Percentiles rank a stretch among this genome's conserved stretches.
These are phyloP conservation scores for Cheilosia pagana DNA, from an alignment of 2,888 invertebrate species.

Conservation along the genomic window DNA sequence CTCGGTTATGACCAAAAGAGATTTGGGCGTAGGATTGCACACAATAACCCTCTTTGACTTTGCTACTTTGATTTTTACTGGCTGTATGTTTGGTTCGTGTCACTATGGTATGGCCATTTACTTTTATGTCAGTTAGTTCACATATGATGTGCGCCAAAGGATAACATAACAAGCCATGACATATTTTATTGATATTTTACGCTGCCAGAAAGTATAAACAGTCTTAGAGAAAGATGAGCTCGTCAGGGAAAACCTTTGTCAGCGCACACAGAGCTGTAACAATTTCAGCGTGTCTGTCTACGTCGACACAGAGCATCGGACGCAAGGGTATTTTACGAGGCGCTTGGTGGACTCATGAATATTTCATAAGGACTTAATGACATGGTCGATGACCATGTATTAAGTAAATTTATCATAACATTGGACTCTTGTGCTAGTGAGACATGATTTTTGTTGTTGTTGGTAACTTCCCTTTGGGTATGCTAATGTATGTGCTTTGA, in stretches of 20 bases:
- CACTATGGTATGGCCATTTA: constrained; percentile 7
- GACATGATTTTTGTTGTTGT: constrained; percentile 23
- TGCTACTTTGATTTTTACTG: constrained; percentile 41
- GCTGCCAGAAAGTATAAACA: constrained; percentile 56
- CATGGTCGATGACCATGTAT: constrained; percentile 72
- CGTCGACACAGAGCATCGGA: background rate
- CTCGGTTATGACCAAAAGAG: constrained; percentile 10
- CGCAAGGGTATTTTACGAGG: constrained; percentile 45
- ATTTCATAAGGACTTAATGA: constrained; percentile 72
- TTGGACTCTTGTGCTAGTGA: constrained; percentile 41
- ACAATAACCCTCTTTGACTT: constrained; percentile 3
- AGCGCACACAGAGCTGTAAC: background rate
- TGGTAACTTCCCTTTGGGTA: constrained; percentile 15
- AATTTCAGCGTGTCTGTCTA: constrained; percentile 3
- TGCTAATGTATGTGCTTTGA: constrained; percentile 61
- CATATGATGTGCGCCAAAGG: constrained; percentile 53
- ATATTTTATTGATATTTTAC: constrained; percentile 66
- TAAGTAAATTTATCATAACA: constrained; percentile 71
- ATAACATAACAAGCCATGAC: constrained; percentile 56
- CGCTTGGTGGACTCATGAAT: constrained; percentile 67
- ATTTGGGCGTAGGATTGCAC: constrained; percentile 18
- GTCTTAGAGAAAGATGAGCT: constrained; percentile 1
- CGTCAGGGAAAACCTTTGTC: constrained; percentile 11
- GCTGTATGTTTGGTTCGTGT: background rate
- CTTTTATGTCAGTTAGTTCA: constrained; percentile 45